Evolutionary conservation across 2,888 invertebrate genomes (phyloP), one percentile per base, ranked within the genome.

Genomic region (Limnephilus rhombicus): DNA sequence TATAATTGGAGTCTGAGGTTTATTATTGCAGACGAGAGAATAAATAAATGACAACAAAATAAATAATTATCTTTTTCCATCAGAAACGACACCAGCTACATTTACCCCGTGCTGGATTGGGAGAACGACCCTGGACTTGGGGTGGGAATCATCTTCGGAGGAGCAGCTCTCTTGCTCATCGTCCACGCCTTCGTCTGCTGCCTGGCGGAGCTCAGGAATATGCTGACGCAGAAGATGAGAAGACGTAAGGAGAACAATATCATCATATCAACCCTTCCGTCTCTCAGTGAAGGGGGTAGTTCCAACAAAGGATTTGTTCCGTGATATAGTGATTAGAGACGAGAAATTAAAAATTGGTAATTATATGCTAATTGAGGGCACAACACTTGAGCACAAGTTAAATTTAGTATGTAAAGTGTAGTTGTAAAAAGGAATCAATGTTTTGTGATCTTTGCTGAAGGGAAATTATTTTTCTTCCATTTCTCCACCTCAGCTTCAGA

Each of bases 51-150:
- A 68, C 24, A n/a, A n/a, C 24, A 68, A 68, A 34, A 83, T 13
- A 0, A 37, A 24, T 1, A 37, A 83, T 15, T 83, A 2, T 87
- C 18, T 53, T 18, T 80, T 49, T 18, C 37, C 92, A 91, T 24
- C 93, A 94, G 92, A 15, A 87, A 91, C 34, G 93, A 83, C n/a
- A 90, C 86, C 85, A 95, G 95, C 85, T 97, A 96, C 94, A 97
- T 98, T 94, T 98, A 98, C 95, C 97, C 97, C 83, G 97, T 98
- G 94, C 95, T 98, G 94, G 97, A 98, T 95, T 98, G 98, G 98
- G 95, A 96, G 34, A 96, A 96, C 86, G 11, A 94, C 0, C 97
- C 98, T 0, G 96, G 96, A 9, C 94, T 95, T 90, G 97, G 98
- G 0, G 94, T 96, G 15, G 94, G 97, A 7, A 96, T 97, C 87